Percentiles rank a stretch among this genome's conserved stretches.
Conservation (phyloP, 2,797 vertebrate genomes). For the Phrynocephalus vlangalii region DNA sequence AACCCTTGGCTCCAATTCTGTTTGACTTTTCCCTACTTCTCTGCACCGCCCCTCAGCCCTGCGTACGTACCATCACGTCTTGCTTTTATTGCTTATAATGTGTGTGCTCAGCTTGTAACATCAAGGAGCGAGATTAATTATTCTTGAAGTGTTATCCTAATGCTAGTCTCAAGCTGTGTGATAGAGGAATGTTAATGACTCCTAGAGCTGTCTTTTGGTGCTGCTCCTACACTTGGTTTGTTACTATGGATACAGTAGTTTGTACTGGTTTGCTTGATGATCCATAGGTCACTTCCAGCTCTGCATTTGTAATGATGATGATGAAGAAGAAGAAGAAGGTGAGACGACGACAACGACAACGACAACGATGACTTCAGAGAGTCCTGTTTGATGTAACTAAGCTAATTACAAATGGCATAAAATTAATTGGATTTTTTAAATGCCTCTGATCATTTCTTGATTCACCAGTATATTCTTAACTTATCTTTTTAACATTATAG, state of each 20-base stretch:
- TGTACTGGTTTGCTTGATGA: constrained; percentile 15
- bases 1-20: neutral
- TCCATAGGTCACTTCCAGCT: too few species aligned
- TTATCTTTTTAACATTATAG: neutral
- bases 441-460: constrained; percentile 3
- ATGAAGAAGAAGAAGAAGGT: too few species aligned
- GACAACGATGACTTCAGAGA: constrained; percentile 22
- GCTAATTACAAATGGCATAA: constrained; percentile 46
- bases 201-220: constrained; percentile 37
- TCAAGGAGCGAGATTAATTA: constrained; percentile 35
- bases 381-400: constrained; percentile 47
- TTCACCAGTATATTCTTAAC: constrained; percentile 6
- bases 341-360: too few species aligned
- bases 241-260: constrained; percentile 62
- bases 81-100: constrained; percentile 25
- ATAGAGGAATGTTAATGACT: constrained; percentile 25
- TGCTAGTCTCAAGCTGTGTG: constrained; percentile 31
- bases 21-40: constrained; percentile 1
- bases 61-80: constrained; percentile 17
- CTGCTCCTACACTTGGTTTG: constrained; percentile 43
- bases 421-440: constrained; percentile 17
- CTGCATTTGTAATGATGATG: too few species aligned
- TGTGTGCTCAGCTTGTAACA: constrained; percentile 20
- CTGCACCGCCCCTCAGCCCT: constrained; percentile 7
- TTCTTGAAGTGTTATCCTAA: constrained; percentile 46